Percentiles rank a stretch among this genome's conserved stretches.
Evolutionary conservation across 2,113 vertebrate species (phyloP).

Genomic region (Cochlearius cochlearius): DNA sequence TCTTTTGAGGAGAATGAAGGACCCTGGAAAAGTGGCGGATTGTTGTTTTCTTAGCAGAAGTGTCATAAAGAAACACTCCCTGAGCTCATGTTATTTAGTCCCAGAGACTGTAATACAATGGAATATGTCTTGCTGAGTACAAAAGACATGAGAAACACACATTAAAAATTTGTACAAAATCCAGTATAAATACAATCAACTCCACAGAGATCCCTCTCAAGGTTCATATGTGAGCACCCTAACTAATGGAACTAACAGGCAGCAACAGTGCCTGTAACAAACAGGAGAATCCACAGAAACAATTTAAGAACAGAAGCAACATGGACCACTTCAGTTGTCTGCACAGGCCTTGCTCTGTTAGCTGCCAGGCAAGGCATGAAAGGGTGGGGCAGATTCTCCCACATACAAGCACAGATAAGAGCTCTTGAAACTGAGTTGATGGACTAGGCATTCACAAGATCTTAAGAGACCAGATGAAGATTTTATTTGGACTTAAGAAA

Average conservation of each 20-base stretch:
- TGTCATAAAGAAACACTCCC: background rate
- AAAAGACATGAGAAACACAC: background rate
- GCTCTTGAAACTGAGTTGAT: background rate
- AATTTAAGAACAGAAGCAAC: background rate
- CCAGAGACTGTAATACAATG: background rate
- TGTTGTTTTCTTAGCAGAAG: background rate
- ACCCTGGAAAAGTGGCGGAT: background rate
- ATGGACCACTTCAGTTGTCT: background rate
- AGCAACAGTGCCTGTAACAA: background rate
- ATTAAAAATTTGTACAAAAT: background rate
- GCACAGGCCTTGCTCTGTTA: background rate
- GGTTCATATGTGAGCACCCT: background rate
- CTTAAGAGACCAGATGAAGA: background rate
- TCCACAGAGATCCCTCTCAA: background rate
- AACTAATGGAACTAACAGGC: background rate
- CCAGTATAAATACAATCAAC: background rate
- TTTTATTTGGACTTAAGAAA: background rate
- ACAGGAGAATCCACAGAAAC: background rate
- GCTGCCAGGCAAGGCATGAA: background rate
- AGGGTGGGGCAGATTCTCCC: background rate
- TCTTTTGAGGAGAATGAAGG: background rate
- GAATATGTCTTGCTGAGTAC: background rate
- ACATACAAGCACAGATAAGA: background rate
- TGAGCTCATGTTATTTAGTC: background rate
- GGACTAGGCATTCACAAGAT: background rate